Evolutionary conservation across 2,888 invertebrate species (phyloP).

Genomic region (Mayetiola destructor): DNA sequence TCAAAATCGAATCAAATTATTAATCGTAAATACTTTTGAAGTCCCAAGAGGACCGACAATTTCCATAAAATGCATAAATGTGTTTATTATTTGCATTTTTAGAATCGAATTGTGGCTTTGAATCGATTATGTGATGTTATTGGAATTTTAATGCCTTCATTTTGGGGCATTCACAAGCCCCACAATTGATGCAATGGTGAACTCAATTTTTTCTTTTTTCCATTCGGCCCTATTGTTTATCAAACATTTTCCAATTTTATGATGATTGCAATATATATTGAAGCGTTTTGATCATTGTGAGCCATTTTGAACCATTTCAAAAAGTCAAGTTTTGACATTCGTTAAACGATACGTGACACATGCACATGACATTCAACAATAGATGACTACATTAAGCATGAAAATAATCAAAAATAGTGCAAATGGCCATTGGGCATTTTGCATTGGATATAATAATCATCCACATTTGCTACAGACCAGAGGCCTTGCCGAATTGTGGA

Average conservation of each 20-base stretch:
- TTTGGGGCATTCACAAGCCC: too few species aligned
- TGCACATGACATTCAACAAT: neutral
- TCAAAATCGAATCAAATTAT: slow-evolving; percentile 7
- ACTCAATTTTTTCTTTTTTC: slow-evolving; percentile 5
- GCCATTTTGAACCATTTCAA: neutral
- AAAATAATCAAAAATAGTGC: too few species aligned
- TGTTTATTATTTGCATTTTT: slow-evolving; percentile 2
- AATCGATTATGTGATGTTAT: slow-evolving; percentile 1
- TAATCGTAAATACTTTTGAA: too few species aligned
- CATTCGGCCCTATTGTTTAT: slow-evolving; percentile 1
- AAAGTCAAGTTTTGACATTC: neutral
- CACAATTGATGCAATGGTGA: too few species aligned
- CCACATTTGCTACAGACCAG: too few species aligned
- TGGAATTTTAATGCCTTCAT: slow-evolving; percentile 10
- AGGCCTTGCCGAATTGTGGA: neutral
- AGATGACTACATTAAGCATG: too few species aligned
- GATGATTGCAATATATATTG: neutral
- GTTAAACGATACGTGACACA: neutral
- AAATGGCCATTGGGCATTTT: neutral
- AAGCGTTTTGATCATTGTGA: neutral
- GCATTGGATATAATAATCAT: too few species aligned
- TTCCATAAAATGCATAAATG: too few species aligned
- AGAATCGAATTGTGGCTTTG: neutral
- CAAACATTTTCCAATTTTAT: too few species aligned
- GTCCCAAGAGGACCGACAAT: too few species aligned